Base-by-base conservation (phyloP, 2,797 vertebrate species). In the Malurus leucopterus region DNA sequence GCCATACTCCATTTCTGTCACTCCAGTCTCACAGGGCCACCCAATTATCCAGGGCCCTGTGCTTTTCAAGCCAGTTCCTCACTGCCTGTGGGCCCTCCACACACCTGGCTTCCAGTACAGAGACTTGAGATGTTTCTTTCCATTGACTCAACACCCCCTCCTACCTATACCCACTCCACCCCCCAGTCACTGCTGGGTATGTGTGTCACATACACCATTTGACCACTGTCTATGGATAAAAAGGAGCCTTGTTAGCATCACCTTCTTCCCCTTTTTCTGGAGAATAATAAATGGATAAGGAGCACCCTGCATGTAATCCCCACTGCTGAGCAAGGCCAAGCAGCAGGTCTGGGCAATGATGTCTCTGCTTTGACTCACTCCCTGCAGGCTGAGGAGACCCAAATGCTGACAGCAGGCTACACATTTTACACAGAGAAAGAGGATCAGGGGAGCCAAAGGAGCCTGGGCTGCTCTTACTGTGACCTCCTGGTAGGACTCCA, bases 401-500 rank as follows among this genome's bases (percentile, higher is more conserved):
- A 57, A 40, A 64, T 54, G 12, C 49, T 90, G 81, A 43, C 38
- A 72, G 4, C 11, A 61, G 15, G 53, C 57, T 91, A 32, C 81
- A 84, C 46, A 38, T 12, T 3, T 8, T 44, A 69, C 16, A 21
- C 1, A 29, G 41, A 19, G 21, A 54, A 61, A 43, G 27, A 82
- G 20, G 26, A 27, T 17, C 38, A 0, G 8, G 57, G 15, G 32
- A 55, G 34, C 26, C 8, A 10, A 41, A 40, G 59, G 30, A 53
- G 12, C 8, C 96, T 15, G 89, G 49, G 23, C 7, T 70, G 80
- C 85, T 95, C 98, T 98, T 96, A 99, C 99, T 88, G 99, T 99
- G 94, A 99, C 99, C 92, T 99, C 99, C 97, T 99, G 99, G 97
- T 99, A 99, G 91, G 99, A 98, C 83, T 99, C 99, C 99, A 99